These are phyloP conservation scores for Chrysocyon brachyurus DNA, from an alignment of 2,797 vertebrate species.

Conservation along the genomic window DNA sequence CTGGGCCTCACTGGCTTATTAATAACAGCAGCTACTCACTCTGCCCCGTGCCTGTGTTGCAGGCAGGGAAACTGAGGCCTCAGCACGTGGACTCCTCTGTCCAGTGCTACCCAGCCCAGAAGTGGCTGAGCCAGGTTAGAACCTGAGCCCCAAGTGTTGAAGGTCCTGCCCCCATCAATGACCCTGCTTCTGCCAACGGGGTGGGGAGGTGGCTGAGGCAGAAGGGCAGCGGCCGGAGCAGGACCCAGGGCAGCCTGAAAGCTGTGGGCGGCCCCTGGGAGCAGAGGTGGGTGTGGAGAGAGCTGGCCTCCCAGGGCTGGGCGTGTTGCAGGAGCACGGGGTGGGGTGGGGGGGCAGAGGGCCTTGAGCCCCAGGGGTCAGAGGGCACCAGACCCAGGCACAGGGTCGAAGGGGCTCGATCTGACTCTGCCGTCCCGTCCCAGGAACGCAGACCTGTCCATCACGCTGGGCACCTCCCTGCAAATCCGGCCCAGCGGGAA, in stretches of 20 bases:
- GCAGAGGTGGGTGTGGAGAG: neutral
- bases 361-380: neutral
- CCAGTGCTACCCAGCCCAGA: neutral
- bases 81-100: neutral
- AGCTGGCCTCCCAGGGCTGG: neutral
- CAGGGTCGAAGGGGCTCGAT: fast-evolving
- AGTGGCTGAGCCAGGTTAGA: neutral
- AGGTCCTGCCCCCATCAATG: neutral
- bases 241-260: neutral
- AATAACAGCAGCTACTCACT: neutral
- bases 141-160: neutral
- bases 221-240: no score
- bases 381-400: no score
- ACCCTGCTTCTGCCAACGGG: neutral
- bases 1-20: neutral
- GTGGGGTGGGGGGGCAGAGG: neutral
- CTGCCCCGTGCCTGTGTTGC: neutral
- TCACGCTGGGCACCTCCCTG: constrained; percentile 97
- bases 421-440: neutral
- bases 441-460: constrained; percentile 95
- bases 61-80: neutral
- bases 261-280: no score
- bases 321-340: neutral
- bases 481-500: constrained; percentile 98
- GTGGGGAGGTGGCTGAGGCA: neutral